Conservation (phyloP, 2,113 vertebrate genomes). For the Triplophysa rosa region DNA sequence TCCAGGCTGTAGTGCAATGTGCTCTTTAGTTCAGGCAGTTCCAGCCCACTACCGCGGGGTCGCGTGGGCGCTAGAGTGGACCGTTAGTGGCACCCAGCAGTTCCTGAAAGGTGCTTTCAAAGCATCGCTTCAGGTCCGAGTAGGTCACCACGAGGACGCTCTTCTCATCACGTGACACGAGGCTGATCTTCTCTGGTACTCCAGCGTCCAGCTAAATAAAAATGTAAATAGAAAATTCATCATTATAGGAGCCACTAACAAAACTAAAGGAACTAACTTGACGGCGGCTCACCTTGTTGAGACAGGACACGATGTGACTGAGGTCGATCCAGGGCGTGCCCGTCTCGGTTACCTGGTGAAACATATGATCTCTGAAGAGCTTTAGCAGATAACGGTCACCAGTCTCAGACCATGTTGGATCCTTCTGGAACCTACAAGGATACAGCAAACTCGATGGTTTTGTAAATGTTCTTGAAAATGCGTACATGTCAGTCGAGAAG, state of each 20-base stretch:
- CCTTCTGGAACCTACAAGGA: slow-evolving; percentile 91
- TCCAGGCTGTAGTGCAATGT: slow-evolving; percentile 94
- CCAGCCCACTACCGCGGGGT: slow-evolving; percentile 61
- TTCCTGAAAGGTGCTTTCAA: slow-evolving; percentile 99
- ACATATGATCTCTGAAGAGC: slow-evolving; percentile 98
- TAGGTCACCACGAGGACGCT: slow-evolving; percentile 98
- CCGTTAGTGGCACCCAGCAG: slow-evolving; percentile 90
- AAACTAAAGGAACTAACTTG: neutral
- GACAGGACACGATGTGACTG: slow-evolving; percentile 99
- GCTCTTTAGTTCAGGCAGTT: slow-evolving; percentile 77
- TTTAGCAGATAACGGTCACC: slow-evolving; percentile 98
- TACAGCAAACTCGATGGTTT: neutral
- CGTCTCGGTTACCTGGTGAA: slow-evolving; percentile 98
- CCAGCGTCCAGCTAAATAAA: slow-evolving; percentile 89
- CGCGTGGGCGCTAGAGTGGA: slow-evolving; percentile 85
- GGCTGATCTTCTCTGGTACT: slow-evolving; percentile 98
- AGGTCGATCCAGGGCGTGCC: slow-evolving; percentile 98
- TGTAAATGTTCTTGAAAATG: neutral
- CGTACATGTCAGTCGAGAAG: too few relatives aligned
- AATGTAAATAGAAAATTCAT: neutral
- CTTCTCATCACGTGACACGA: slow-evolving; percentile 98
- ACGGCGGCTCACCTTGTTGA: slow-evolving; percentile 93
- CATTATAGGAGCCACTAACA: neutral
- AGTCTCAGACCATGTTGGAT: slow-evolving; percentile 97
- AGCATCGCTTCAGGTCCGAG: slow-evolving; percentile 98